These are phyloP conservation scores for Pseudopleuronectes americanus DNA, from an alignment of 2,797 vertebrate species.

Conservation along the genomic window DNA sequence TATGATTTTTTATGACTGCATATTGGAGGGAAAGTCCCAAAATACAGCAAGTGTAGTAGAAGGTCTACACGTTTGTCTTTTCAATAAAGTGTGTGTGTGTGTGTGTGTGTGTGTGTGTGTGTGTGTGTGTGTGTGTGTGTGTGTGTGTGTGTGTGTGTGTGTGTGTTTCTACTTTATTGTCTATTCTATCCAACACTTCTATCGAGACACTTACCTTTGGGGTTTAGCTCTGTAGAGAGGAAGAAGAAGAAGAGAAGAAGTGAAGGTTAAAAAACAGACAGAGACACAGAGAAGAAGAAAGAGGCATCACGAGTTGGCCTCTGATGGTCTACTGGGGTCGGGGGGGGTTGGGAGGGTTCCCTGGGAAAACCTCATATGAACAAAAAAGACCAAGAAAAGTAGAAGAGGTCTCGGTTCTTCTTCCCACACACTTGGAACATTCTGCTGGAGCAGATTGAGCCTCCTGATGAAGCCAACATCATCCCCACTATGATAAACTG, in stretches of 20 bases:
- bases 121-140: slow-evolving; percentile 8
- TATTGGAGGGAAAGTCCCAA: not conserved
- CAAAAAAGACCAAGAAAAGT: not conserved
- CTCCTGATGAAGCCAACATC: slow-evolving; percentile 12
- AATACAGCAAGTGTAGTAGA: slow-evolving; percentile 14
- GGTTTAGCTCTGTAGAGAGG: slow-evolving; percentile 79
- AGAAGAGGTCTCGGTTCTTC: slow-evolving; percentile 20
- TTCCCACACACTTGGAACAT: slow-evolving; percentile 42
- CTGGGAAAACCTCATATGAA: slow-evolving; percentile 34
- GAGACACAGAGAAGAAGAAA: not conserved
- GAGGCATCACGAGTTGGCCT: slow-evolving; percentile 2
- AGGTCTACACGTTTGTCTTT: slow-evolving; percentile 9
- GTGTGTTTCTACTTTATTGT: slow-evolving; percentile 29
- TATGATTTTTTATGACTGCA: slow-evolving; percentile 31
- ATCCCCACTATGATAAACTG: slow-evolving; percentile 27
- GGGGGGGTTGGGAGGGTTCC: slow-evolving; percentile 40
- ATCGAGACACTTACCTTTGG: slow-evolving; percentile 78
- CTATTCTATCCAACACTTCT: slow-evolving; percentile 51
- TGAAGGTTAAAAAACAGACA: slow-evolving; percentile 26
- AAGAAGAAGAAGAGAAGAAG: slow-evolving; percentile 32
- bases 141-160: slow-evolving; percentile 12
- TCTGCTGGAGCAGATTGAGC: slow-evolving; percentile 18
- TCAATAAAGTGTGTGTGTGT: slow-evolving; percentile 17
- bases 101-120: slow-evolving; percentile 9
- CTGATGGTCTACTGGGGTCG: not conserved